phyloP scores from a whole-genome alignment of 2,113 vertebrate genomes.

The Aythya baeri region DNA sequence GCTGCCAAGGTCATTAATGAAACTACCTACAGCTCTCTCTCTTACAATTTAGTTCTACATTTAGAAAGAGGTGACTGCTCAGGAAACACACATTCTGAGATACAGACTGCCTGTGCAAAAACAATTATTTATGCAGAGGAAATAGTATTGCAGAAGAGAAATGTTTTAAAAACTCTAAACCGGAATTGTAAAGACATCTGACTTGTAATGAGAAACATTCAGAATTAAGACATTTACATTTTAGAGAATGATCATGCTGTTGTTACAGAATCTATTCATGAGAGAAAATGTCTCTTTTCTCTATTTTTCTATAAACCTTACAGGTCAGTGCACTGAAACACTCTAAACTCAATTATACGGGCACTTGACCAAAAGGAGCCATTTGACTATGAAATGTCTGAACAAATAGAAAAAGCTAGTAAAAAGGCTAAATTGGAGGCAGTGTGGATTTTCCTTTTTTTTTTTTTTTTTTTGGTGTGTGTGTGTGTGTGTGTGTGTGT shows the following conservation, averaged over 20 bases:
- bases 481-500: too few relatives aligned
- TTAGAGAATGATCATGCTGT: not conserved
- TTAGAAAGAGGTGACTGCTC: not conserved
- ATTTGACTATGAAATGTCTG: not conserved
- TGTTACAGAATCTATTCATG: not conserved
- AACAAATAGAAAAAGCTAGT: not conserved
- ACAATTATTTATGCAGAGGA: not conserved
- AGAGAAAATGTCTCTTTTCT: not conserved
- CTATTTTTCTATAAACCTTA: not conserved
- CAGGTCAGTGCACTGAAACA: not conserved
- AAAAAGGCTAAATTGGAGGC: not conserved
- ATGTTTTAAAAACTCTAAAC: not conserved
- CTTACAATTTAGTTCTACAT: not conserved
- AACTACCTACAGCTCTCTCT: not conserved
- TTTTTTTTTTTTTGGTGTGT: not conserved
- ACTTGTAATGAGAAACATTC: not conserved
- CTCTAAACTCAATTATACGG: not conserved
- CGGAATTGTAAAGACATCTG: not conserved
- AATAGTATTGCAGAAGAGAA: not conserved
- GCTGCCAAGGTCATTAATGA: not conserved
- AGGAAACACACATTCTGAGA: not conserved
- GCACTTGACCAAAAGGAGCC: not conserved
- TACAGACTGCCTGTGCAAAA: fast-evolving
- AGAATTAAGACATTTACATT: not conserved
- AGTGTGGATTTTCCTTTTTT: not conserved